Conservation (phyloP, 1,140 invertebrate species). For the Brachionus asplanchnoidis region DNA sequence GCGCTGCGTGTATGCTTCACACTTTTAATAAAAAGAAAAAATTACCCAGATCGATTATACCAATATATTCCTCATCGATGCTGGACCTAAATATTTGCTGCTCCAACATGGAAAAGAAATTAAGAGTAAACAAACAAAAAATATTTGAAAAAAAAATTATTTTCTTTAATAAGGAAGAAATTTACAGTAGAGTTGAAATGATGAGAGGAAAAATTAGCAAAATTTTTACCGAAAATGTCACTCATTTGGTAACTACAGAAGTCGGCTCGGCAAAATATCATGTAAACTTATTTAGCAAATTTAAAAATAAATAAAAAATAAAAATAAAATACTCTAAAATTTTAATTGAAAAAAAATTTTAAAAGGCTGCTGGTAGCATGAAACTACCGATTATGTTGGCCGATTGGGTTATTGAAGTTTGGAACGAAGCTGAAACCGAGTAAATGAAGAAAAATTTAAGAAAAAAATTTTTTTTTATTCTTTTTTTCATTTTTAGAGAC, state of each 20-base stretch:
- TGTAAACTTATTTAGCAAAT: conserved; percentile 44
- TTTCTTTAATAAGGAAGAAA: conserved; percentile 59
- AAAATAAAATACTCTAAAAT: background rate
- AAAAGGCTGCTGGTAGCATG: conserved; percentile 66
- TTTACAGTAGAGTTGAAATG: conserved; percentile 67
- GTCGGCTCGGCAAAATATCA: conserved; percentile 59
- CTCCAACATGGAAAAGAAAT: conserved; percentile 35
- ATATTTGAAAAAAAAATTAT: background rate
- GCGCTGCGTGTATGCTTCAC: conserved; percentile 24
- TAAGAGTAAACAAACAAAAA: conserved; percentile 5
- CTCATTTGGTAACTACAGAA: conserved; percentile 71
- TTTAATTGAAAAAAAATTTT: background rate
- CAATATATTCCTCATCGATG: conserved; percentile 37
- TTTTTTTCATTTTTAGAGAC: conserved; percentile 45
- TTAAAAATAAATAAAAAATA: background rate
- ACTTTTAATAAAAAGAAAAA: conserved; percentile 32
- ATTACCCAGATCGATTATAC: conserved; percentile 9
- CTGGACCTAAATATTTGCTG: conserved; percentile 34
- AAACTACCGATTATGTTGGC: conserved; percentile 70
- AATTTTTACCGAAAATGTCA: conserved; percentile 67
- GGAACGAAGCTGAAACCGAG: conserved; percentile 64
- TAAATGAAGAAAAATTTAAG: conserved; percentile 48
- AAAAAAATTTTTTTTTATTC: background rate
- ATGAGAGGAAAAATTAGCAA: conserved; percentile 76
- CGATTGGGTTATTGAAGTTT: conserved; percentile 73